Conservation (phyloP, 2,888 invertebrate species). For the Cyclophora albipunctata region DNA sequence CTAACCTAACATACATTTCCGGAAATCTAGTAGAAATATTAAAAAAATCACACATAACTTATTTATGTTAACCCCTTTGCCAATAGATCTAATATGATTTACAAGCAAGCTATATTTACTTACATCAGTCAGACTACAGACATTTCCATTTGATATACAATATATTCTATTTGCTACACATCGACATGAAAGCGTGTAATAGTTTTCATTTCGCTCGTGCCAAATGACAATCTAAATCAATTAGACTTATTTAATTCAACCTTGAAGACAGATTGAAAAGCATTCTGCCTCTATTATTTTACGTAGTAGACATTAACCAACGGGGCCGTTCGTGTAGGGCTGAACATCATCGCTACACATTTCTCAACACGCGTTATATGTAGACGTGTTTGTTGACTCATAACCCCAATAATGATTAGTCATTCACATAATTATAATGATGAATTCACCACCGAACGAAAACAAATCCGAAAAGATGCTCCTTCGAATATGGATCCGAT, state of each 20-base stretch:
- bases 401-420: slow-evolving; percentile 48
- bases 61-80: no score
- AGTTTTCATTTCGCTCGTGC: slow-evolving; percentile 22
- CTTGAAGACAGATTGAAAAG: slow-evolving; percentile 32
- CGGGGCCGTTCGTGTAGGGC: slow-evolving; percentile 27
- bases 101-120: no score
- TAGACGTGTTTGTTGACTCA: slow-evolving; percentile 47
- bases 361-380: slow-evolving; percentile 25
- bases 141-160: no score
- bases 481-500: slow-evolving; percentile 5
- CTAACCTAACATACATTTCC: no score
- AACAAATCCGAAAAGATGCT: slow-evolving; percentile 11
- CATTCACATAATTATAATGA: slow-evolving; percentile 53
- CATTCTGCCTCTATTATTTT: slow-evolving; percentile 22
- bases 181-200: neutral
- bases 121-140: no score
- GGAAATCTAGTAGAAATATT: no score
- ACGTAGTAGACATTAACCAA: slow-evolving; percentile 6
- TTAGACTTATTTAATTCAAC: slow-evolving; percentile 24
- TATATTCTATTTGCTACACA: no score
- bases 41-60: no score
- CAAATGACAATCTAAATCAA: slow-evolving; percentile 33
- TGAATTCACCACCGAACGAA: slow-evolving; percentile 30
- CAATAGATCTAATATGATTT: no score
- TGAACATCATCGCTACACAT: slow-evolving; percentile 37